Evolutionary conservation across 2,888 invertebrate species (phyloP), one percentile per base, ranked within the genome.

Genomic region (Megastigmus dorsalis): DNA sequence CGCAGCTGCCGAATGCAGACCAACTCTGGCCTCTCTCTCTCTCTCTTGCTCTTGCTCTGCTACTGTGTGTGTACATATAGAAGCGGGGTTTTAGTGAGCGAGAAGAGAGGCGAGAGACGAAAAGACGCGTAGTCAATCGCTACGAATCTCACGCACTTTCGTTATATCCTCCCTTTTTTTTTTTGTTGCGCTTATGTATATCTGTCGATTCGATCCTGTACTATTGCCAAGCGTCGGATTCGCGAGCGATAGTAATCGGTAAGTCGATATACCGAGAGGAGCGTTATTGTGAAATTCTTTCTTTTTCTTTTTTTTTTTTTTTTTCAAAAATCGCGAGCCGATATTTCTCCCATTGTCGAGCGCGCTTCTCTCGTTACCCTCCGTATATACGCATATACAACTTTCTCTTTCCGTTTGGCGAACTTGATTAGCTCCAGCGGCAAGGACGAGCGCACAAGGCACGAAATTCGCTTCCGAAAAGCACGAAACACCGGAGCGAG

Each of bases 1-100:
- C 54, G 62, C 71, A 66, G 66, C 75, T 71, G 70, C 75, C 66
- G 54, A 60, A 65, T 38, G 23, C 57, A 36, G 20, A 7, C n/a
- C n/a, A n/a, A n/a, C n/a, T n/a, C n/a, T n/a, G n/a, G n/a, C n/a
- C n/a, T n/a, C n/a, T n/a, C n/a, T n/a, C n/a, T n/a, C n/a, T n/a
- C n/a, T n/a, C n/a, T n/a, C n/a, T n/a, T n/a, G n/a, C n/a, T n/a
- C n/a, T n/a, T n/a, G n/a, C n/a, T n/a, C n/a, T n/a, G n/a, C n/a
- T n/a, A n/a, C n/a, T n/a, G n/a, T n/a, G n/a, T n/a, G n/a, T n/a
- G n/a, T n/a, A n/a, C n/a, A n/a, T n/a, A n/a, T n/a, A n/a, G n/a
- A n/a, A n/a, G n/a, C n/a, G n/a, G n/a, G n/a, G n/a, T n/a, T n/a
- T n/a, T n/a, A n/a, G 50, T 3, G 38, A 5, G 15, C 28, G 9